Percentiles rank a stretch among this genome's conserved stretches.
phyloP scores from a whole-genome alignment of 2,797 vertebrate species.

The Babyrousa celebensis region DNA sequence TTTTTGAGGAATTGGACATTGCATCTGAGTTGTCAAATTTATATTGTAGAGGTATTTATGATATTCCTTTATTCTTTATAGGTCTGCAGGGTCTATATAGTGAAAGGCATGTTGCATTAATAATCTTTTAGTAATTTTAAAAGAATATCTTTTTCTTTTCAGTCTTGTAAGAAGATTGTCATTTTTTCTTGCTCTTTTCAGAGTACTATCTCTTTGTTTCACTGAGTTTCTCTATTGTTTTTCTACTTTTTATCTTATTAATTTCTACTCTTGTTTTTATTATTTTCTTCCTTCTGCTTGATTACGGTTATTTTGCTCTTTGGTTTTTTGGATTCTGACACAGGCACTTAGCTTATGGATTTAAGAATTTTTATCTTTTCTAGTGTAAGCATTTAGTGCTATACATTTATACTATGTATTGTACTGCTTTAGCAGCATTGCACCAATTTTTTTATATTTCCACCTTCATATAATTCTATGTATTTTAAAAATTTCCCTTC shows the following conservation, averaged over 20 bases:
- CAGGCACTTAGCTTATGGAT: too few species aligned
- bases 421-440: neutral
- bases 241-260: neutral
- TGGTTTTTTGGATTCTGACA: neutral
- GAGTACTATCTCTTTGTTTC: neutral
- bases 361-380: neutral
- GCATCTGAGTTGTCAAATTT: constrained; percentile 18
- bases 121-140: neutral
- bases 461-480: neutral
- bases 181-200: constrained; percentile 32
- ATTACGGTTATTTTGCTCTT: neutral
- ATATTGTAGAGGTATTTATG: neutral
- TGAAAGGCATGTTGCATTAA: neutral
- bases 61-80: neutral
- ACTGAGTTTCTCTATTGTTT: neutral
- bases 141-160: neutral
- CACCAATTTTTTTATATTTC: neutral
- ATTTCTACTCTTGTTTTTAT: neutral
- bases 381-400: neutral
- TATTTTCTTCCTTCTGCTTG: neutral
- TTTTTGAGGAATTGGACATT: constrained; percentile 8
- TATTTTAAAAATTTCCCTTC: neutral
- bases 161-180: neutral
- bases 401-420: neutral
- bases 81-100: neutral